phyloP scores from a whole-genome alignment of 2,113 vertebrate genomes.

The Glareola pratincola region DNA sequence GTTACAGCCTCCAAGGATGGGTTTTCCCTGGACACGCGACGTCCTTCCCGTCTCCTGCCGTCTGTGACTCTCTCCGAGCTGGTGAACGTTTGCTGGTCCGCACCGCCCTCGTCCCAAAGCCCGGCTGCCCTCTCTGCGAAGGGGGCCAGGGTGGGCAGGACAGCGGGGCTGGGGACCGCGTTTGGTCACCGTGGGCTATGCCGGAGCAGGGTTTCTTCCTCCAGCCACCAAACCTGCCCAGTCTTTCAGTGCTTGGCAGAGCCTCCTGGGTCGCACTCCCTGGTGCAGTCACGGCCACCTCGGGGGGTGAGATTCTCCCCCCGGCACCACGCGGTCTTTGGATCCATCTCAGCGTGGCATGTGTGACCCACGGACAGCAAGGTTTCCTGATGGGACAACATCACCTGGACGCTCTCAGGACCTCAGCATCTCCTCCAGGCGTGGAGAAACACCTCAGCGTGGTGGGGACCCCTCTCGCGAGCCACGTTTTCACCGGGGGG shows the following conservation, averaged over 20 bases:
- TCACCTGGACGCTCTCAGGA: neutral
- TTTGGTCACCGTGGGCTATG: rapidly evolving
- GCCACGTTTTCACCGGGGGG: neutral
- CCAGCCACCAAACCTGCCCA: neutral
- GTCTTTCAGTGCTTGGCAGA: rapidly evolving
- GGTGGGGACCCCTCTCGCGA: neutral
- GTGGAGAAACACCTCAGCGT: neutral
- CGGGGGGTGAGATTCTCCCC: neutral
- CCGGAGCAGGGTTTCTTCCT: neutral
- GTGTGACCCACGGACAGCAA: rapidly evolving
- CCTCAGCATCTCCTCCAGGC: neutral
- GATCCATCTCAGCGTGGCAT: neutral
- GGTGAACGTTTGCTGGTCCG: neutral
- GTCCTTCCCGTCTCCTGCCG: rapidly evolving
- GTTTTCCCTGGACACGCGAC: neutral
- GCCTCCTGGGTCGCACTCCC: neutral
- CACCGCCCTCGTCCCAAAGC: neutral
- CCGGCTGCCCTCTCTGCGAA: rapidly evolving
- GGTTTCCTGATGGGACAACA: neutral
- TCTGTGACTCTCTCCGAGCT: neutral
- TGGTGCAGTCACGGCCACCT: neutral
- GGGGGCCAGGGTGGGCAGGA: neutral
- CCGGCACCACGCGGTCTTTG: rapidly evolving
- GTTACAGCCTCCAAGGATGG: neutral
- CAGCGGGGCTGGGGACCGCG: rapidly evolving